Evolutionary conservation across 2,113 vertebrate species (phyloP).

Genomic region (Callocephalon fimbriatum): DNA sequence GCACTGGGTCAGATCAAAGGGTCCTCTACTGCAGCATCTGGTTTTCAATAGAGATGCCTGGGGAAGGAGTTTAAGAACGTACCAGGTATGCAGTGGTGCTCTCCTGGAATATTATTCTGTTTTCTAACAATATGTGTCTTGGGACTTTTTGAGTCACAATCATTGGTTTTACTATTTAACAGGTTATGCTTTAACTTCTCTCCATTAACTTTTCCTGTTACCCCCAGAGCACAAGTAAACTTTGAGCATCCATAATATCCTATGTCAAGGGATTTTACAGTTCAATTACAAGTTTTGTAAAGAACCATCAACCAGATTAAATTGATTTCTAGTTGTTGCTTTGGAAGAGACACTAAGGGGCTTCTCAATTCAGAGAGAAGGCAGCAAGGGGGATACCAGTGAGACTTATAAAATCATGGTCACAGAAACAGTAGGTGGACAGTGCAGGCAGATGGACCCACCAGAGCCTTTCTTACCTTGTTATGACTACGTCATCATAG

Average conservation of each 20-base stretch:
- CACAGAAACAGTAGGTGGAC: not conserved
- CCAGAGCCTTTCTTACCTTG: not conserved
- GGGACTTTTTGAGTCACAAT: not conserved
- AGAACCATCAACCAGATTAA: slow-evolving; percentile 13
- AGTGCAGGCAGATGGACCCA: not conserved
- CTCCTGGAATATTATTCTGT: not conserved
- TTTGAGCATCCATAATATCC: not conserved
- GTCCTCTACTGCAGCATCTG: not conserved
- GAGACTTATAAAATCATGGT: not conserved
- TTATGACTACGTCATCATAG: not conserved
- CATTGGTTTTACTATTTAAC: slow-evolving; percentile 14
- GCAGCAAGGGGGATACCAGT: rapidly evolving
- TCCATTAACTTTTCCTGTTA: slow-evolving; percentile 14
- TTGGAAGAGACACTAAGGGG: not conserved
- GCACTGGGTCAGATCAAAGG: not conserved
- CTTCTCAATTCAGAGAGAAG: not conserved
- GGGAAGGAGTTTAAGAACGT: not conserved
- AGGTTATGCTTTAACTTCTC: slow-evolving; percentile 49
- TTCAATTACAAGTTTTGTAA: slow-evolving; percentile 25
- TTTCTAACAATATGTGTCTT: not conserved
- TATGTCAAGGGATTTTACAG: slow-evolving; percentile 31
- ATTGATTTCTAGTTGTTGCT: not conserved
- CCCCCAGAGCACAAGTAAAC: not conserved
- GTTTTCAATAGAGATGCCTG: not conserved
- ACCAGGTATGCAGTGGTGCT: not conserved